Evolutionary conservation across 2,113 vertebrate genomes (phyloP).

Genomic region (Phoenicopterus ruber): DNA sequence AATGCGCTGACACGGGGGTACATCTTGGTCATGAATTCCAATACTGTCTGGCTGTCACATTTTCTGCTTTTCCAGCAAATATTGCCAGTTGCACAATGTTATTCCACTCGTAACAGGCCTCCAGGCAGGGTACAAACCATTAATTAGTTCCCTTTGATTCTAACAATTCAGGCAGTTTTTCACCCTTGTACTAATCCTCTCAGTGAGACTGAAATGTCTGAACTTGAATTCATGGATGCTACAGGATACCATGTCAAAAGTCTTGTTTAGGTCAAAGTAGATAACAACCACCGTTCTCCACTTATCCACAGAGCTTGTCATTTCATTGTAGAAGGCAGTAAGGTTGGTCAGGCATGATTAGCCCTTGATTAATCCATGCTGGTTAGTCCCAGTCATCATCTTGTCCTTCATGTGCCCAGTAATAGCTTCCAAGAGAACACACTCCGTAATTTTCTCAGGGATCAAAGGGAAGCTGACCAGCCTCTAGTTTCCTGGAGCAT

Average conservation of each 20-base stretch:
- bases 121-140: neutral
- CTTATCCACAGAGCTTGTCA: neutral
- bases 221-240: neutral
- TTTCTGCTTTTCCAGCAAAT: slow-evolving; percentile 10
- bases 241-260: neutral
- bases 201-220: neutral
- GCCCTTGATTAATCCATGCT: slow-evolving; percentile 9
- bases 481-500: neutral
- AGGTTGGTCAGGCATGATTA: slow-evolving; percentile 9
- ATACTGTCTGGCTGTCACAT: neutral
- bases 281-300: neutral
- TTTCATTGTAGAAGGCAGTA: neutral
- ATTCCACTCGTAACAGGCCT: neutral
- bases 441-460: neutral
- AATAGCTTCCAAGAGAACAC: slow-evolving; percentile 1
- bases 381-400: neutral
- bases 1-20: neutral
- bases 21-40: neutral
- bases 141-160: slow-evolving; percentile 18
- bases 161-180: neutral
- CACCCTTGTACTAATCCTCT: neutral
- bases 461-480: neutral
- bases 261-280: neutral
- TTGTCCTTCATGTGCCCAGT: neutral
- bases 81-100: neutral